Base-by-base conservation (phyloP, 2,113 vertebrate species). In the Scopus umbretta region DNA sequence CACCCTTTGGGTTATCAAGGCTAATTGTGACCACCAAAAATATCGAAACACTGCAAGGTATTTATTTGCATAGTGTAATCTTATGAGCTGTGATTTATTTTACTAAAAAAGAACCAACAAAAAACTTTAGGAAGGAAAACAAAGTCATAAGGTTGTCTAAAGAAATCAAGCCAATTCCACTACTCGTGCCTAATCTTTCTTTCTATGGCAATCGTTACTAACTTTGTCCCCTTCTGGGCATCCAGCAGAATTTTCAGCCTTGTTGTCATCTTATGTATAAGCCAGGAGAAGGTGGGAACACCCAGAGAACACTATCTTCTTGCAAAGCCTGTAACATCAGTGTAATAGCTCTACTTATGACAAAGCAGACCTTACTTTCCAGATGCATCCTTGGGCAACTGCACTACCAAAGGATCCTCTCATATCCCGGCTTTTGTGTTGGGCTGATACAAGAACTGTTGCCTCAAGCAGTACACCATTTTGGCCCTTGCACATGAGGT, bases 111-210 rank as follows among this genome's bases (percentile, higher is more conserved):
- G 18, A 59, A 66, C 5, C 2, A 32, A 75, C 29, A 25, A 50
- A 75, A 86, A 40, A 38, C 82, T 70, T 76, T 0, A 78, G 56
- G 89, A 97, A 97, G 34, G 91, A 87, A 96, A 96, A 96, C 23
- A 86, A 94, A 92, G 23, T 42, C 56, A 80, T 36, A 30, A 82
- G 81, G 59, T 75, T 83, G n/a, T 59, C 63, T 94, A 87, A 92
- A 85, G 55, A 76, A 91, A 75, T 42, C 23, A 45, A 93, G 70
- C 18, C 36, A 84, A 13, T 72, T 8, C 18, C 17, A 38, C 43
- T 45, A 73, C 40, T 43, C 12, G 53, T 55, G 70, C 56, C 71
- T 49, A 58, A 38, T 70, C 58, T 68, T 95, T 82, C 29, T 53
- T 78, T 52, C 38, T 42, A 59, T 16, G 45, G 40, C 74, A 67